Percentiles rank a stretch among this genome's conserved stretches.
Evolutionary conservation across 1,140 invertebrate species (phyloP).

Genomic region (Drosophila pandora): DNA sequence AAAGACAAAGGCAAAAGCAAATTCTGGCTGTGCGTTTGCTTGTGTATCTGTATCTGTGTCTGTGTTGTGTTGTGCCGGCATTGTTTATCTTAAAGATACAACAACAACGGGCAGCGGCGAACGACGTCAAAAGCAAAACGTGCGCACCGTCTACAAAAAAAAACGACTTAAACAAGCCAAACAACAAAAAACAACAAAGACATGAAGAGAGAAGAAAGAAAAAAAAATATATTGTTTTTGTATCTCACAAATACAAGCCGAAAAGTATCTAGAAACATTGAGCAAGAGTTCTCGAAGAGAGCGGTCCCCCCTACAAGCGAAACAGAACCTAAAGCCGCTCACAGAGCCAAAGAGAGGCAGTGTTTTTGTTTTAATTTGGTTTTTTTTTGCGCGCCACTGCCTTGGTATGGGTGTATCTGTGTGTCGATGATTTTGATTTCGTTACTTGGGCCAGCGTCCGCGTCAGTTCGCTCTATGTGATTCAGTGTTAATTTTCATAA

Average conservation of each 20-base stretch:
- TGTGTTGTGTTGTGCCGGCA: constrained; percentile 73
- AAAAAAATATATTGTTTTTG: constrained; percentile 1
- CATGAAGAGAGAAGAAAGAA: neutral
- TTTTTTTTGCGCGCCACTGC: neutral
- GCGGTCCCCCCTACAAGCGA: constrained; percentile 9
- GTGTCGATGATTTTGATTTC: constrained; percentile 75
- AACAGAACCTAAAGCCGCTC: constrained; percentile 6
- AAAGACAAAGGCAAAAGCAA: constrained; percentile 11
- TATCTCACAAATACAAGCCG: constrained; percentile 3
- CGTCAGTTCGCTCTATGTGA: constrained; percentile 58
- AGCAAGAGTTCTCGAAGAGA: constrained; percentile 49
- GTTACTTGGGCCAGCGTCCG: constrained; percentile 68
- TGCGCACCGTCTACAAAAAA: constrained; percentile 54
- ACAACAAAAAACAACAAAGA: constrained; percentile 23
- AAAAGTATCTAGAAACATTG: constrained; percentile 3
- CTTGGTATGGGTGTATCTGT: constrained; percentile 28
- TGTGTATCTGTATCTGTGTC: constrained; percentile 13
- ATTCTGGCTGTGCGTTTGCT: constrained; percentile 3
- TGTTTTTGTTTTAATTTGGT: constrained; percentile 33
- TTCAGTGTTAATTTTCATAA: constrained; percentile 83
- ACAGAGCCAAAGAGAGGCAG: constrained; percentile 2
- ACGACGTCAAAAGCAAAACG: constrained; percentile 73
- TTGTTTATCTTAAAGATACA: constrained; percentile 81
- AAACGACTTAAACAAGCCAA: constrained; percentile 36
- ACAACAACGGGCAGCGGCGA: constrained; percentile 7